Percentiles rank a stretch among this genome's conserved stretches.
Evolutionary conservation across 2,113 vertebrate species (phyloP).

Genomic region (Sceloporus tristichus): DNA sequence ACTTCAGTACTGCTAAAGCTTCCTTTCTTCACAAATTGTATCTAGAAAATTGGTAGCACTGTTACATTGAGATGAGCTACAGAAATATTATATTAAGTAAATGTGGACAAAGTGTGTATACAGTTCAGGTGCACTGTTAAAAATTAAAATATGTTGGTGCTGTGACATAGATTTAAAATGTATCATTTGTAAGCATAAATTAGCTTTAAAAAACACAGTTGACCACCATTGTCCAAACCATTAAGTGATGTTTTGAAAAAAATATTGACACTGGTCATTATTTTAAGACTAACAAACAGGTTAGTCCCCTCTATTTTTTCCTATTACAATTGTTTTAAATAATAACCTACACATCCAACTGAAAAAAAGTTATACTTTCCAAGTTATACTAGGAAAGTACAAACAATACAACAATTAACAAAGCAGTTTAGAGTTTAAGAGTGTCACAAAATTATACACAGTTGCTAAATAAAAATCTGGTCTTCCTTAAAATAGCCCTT

Average conservation of each 20-base stretch:
- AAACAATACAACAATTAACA: background rate
- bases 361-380: too few species aligned
- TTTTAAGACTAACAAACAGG: background rate
- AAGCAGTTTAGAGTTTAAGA: background rate
- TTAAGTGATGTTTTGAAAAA: too few species aligned
- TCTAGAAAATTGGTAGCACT: background rate
- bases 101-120: background rate
- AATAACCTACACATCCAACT: too few species aligned
- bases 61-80: background rate
- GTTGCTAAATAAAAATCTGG: background rate
- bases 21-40: background rate
- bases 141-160: background rate
- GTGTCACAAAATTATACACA: background rate
- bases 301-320: background rate
- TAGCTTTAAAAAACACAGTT: background rate
- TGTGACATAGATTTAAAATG: background rate
- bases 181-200: background rate
- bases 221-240: background rate
- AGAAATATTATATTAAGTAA: background rate
- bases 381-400: too few species aligned
- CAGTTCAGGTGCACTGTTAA: background rate
- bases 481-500: slow-evolving; percentile 15
- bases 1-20: background rate
- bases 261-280: too few species aligned
- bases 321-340: background rate